Evolutionary conservation across 2,797 vertebrate genomes (phyloP).

Genomic region (Sebastes hopkinsi): DNA sequence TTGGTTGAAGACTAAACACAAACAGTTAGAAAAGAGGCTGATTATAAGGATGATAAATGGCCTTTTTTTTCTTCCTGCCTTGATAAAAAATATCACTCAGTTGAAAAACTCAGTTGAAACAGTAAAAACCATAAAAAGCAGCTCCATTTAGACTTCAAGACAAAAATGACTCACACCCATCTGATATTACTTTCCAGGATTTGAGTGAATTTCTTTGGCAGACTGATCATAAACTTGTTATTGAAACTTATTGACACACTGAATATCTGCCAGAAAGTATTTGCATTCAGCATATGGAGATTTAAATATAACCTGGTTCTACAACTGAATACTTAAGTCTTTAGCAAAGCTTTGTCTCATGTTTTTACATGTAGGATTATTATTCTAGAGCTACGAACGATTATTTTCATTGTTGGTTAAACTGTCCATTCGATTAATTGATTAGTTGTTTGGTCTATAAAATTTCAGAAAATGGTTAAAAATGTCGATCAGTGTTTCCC

Average conservation of each 20-base stretch:
- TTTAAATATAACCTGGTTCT: neutral
- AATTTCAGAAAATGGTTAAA: too few species aligned
- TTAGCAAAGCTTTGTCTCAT: neutral
- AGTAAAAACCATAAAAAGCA: neutral
- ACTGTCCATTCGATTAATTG: too few species aligned
- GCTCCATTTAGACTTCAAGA: slow-evolving; percentile 3
- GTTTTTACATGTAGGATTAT: neutral
- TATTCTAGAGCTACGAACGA: neutral
- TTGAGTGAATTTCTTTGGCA: slow-evolving; percentile 34
- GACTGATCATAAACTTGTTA: neutral
- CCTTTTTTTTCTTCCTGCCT: neutral
- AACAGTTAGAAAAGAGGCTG: neutral
- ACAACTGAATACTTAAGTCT: neutral
- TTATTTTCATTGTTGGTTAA: too few species aligned
- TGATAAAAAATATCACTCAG: neutral
- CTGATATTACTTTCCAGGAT: slow-evolving; percentile 26
- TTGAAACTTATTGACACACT: neutral
- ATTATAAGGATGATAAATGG: neutral
- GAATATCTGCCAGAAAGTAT: neutral
- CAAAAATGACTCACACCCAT: slow-evolving; percentile 35
- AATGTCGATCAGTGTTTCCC: too few species aligned
- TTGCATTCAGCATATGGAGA: neutral
- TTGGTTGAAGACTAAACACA: neutral
- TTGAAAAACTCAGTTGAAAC: neutral
- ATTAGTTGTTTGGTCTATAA: too few species aligned